Evolutionary conservation across 2,888 invertebrate species (phyloP), one percentile per base, ranked within the genome.

Genomic region (Liposcelis brunnea): DNA sequence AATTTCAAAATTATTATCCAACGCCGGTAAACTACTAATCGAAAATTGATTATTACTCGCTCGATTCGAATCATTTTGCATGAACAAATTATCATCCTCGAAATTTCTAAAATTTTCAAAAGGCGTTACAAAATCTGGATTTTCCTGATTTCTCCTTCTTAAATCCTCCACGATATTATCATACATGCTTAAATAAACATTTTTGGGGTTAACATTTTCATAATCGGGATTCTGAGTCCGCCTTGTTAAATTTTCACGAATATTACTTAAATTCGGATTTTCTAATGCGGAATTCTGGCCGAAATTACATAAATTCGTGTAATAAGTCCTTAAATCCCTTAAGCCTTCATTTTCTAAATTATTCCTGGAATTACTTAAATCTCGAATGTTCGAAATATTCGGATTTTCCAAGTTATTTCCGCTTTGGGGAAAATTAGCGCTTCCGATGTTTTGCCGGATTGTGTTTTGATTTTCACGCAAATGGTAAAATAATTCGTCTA

Each of bases 161-260:
- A 40, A 16, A 40, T 40, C 40, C 19, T 40, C 40, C 15, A 40
- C 40, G 7, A 40, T 19, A 18, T 21, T 40, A 18, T 40, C 40
- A 40, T 40, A 40, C 15, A 40, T 12, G 21, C 40, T 40, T 18
- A 40, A 40, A 40, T 40, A 40, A 40, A 40, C 40, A 18, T 40
- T 40, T 18, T 40, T 40, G 10, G 40, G 40, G 19, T 40, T 40
- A 10, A 40, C 16, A 7, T 21, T 40, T 11, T 40, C 40, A 18
- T 40, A 40, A 14, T 40, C 40, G 4, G 19, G n/a, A n/a, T n/a
- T 19, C 15, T 6, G 40, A 6, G 5, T 18, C 7, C 40, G 6
- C 7, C 21, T 21, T 7, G 40, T 21, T 21, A 40, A 19, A 19
- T 40, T 40, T 19, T 40, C 40, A 8, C 40, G 3, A n/a, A 19